Conservation (phyloP, 2,888 invertebrate species). For the Eristalis tenax region DNA sequence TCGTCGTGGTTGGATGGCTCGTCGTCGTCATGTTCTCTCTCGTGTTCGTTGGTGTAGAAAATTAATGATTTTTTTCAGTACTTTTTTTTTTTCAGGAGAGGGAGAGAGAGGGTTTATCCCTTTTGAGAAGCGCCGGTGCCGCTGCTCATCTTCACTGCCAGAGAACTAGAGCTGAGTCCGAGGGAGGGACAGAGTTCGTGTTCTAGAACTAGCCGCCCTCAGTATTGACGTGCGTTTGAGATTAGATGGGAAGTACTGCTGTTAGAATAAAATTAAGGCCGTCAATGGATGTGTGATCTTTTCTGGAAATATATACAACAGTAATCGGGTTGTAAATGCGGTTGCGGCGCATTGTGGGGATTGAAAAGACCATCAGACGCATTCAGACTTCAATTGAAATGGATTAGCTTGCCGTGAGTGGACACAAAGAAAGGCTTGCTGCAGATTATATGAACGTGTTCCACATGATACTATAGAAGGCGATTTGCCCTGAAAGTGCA, state of each 20-base stretch:
- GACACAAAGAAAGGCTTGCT: too few species aligned
- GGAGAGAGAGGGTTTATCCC: background rate
- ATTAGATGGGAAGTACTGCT: constrained; percentile 1
- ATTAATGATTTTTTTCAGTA: constrained; percentile 42
- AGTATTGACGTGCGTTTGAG: constrained; percentile 7
- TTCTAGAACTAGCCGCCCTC: background rate
- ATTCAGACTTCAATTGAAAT: background rate
- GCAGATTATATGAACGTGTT: too few species aligned
- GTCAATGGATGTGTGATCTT: constrained; percentile 10
- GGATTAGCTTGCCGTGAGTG: background rate
- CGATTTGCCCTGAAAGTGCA: too few species aligned
- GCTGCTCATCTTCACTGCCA: constrained; percentile 35
- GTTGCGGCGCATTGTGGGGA: background rate
- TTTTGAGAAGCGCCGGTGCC: constrained; percentile 13
- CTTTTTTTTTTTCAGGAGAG: background rate
- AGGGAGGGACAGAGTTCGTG: background rate
- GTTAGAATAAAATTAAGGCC: constrained; percentile 1
- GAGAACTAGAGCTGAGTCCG: background rate
- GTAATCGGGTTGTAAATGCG: background rate
- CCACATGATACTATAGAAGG: too few species aligned
- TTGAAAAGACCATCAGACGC: background rate
- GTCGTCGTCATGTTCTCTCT: background rate
- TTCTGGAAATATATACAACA: constrained; percentile 12
- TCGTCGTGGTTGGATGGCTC: background rate
- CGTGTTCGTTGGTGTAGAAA: constrained; percentile 45